These are phyloP conservation scores for Strix uralensis DNA, from an alignment of 2,113 vertebrate species.

Conservation along the genomic window DNA sequence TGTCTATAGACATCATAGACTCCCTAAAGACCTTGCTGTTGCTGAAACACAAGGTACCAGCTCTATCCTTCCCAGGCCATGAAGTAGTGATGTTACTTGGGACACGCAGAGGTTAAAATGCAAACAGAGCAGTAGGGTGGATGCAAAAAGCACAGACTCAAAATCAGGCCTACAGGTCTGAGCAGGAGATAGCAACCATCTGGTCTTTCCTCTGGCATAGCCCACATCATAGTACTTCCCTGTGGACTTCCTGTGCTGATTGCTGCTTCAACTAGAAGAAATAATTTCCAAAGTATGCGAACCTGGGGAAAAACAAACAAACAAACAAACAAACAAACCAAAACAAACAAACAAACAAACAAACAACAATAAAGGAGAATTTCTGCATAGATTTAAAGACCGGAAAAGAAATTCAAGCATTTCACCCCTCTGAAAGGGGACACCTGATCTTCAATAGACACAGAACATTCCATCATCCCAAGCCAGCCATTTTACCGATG, in stretches of 20 bases:
- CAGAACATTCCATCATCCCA: neutral
- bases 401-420: neutral
- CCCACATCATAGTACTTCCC: neutral
- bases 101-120: neutral
- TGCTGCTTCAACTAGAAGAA: neutral
- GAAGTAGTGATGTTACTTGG: neutral
- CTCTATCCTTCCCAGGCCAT: fast-evolving
- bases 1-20: neutral
- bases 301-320: neutral
- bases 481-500: neutral
- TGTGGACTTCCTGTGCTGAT: neutral
- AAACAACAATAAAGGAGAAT: neutral
- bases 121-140: neutral
- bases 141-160: neutral
- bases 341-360: no score
- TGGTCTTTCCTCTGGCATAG: neutral
- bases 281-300: neutral
- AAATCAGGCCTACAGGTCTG: neutral
- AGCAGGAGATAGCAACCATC: neutral
- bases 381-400: neutral
- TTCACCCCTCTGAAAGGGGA: neutral
- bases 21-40: neutral
- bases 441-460: neutral
- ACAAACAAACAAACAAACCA: no score
- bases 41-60: neutral